Conservation (phyloP, 2,113 vertebrate genomes). For the Vidua chalybeata region DNA sequence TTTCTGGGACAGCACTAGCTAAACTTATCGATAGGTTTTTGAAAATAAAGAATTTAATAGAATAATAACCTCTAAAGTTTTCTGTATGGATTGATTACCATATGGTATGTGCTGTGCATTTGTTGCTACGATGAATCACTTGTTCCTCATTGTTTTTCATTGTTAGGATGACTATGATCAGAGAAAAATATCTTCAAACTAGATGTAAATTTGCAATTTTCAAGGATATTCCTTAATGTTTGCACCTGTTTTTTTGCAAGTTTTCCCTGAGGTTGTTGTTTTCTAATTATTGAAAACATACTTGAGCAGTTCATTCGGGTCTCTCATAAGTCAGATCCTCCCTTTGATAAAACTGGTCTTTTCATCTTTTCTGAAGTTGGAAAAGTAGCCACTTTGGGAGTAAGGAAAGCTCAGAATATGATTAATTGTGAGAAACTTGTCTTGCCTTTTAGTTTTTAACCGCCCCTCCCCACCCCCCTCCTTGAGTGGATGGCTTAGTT, state of each 20-base stretch:
- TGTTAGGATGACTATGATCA: constrained; percentile 15
- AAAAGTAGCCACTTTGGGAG: neutral
- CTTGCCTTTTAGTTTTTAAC: neutral
- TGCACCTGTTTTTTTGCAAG: constrained; percentile 22
- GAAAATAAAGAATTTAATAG: neutral
- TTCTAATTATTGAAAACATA: constrained; percentile 45
- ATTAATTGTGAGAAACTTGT: neutral
- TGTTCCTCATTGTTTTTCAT: constrained; percentile 42
- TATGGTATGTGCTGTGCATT: neutral
- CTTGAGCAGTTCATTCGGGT: neutral
- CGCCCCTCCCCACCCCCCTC: accelerated
- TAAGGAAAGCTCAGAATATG: neutral
- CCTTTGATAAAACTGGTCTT: constrained; percentile 22
- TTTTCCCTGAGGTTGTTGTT: neutral
- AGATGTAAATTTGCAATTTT: constrained; percentile 7
- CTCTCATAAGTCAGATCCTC: neutral
- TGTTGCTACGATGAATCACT: constrained; percentile 30
- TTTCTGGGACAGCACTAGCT: neutral
- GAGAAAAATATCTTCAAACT: constrained; percentile 52
- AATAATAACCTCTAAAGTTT: neutral
- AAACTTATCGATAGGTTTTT: neutral
- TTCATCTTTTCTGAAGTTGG: neutral
- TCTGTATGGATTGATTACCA: neutral
- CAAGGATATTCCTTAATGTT: constrained; percentile 28
- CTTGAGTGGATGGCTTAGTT: neutral